These are phyloP conservation scores for Blastomussa wellsi DNA, from an alignment of 92 coral and sea anemone genomes.

Conservation along the genomic window DNA sequence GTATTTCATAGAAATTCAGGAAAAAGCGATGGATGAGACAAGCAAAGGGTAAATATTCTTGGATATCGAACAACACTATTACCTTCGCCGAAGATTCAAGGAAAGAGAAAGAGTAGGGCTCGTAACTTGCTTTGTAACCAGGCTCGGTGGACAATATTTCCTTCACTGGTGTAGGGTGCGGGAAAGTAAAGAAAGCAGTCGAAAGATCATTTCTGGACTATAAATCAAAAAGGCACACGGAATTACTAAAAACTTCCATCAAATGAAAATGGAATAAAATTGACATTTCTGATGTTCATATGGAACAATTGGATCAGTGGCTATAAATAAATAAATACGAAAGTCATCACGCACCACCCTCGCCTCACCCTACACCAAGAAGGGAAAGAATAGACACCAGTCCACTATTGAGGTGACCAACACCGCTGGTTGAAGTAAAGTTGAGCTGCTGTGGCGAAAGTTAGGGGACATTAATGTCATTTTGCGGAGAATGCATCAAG, in stretches of 20 bases:
- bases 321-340: neutral
- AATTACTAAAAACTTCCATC: neutral
- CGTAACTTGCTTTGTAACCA: slow-evolving; percentile 58
- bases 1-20: neutral
- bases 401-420: neutral
- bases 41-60: neutral
- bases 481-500: slow-evolving; percentile 55
- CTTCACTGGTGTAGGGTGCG: slow-evolving; percentile 9
- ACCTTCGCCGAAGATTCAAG: slow-evolving; percentile 61
- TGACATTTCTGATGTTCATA: no score
- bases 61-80: neutral
- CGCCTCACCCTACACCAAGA: slow-evolving; percentile 2
- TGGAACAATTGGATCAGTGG: no score
- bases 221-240: no score
- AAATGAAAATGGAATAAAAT: neutral
- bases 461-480: slow-evolving; percentile 20
- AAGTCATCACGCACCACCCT: neutral
- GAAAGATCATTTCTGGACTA: neutral
- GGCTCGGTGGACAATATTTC: slow-evolving; percentile 11
- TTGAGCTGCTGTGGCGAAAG: neutral
- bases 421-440: slow-evolving; percentile 3
- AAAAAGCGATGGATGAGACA: slow-evolving; percentile 19
- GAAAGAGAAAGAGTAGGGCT: slow-evolving; percentile 49
- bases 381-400: neutral
- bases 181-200: neutral